phyloP scores from a whole-genome alignment of 1,140 invertebrate genomes.

The Neodiprion virginianus region DNA sequence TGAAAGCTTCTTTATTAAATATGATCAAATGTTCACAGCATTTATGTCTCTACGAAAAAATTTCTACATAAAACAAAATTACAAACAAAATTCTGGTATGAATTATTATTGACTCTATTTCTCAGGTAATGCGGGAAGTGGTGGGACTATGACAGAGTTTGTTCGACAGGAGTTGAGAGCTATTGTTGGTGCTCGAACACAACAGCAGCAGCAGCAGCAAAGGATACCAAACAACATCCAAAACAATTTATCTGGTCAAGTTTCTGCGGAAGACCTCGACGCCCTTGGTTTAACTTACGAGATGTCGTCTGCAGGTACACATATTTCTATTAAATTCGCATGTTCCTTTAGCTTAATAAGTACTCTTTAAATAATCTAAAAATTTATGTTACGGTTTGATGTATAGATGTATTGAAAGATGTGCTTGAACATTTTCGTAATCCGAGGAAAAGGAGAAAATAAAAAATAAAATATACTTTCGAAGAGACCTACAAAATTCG shows the following conservation, averaged over 20 bases:
- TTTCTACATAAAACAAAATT: background rate
- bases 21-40: background rate
- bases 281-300: constrained; percentile 73
- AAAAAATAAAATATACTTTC: too few species aligned
- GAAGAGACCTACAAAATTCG: too few species aligned
- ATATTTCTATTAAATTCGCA: background rate
- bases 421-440: constrained; percentile 59
- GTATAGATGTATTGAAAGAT: too few species aligned
- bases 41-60: background rate
- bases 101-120: background rate
- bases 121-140: constrained; percentile 50
- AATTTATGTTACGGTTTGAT: too few species aligned
- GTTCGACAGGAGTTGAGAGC: constrained; percentile 89
- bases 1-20: background rate
- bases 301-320: constrained; percentile 69
- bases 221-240: constrained; percentile 57
- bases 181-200: constrained; percentile 82
- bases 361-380: too few species aligned
- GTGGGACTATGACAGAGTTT: constrained; percentile 75
- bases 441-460: constrained; percentile 41
- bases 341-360: too few species aligned
- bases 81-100: background rate
- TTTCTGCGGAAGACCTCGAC: constrained; percentile 70
- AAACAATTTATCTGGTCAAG: constrained; percentile 58
- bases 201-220: constrained; percentile 58